Conservation (phyloP, 1,140 invertebrate species). For the Uloborus diversus region DNA sequence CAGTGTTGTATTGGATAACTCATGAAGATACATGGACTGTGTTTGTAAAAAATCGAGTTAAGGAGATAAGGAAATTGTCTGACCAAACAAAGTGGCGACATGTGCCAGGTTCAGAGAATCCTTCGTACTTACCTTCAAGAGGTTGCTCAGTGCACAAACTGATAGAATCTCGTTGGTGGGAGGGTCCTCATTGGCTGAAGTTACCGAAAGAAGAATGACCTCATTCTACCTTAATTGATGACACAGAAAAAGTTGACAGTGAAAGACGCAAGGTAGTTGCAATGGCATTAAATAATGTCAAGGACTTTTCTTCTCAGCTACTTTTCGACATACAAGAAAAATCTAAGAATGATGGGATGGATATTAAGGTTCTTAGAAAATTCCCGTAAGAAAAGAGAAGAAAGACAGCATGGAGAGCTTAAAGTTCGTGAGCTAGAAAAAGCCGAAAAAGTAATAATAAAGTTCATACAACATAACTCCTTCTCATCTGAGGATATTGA, state of each 20-base stretch:
- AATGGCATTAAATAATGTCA: neutral
- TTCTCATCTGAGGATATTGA: neutral
- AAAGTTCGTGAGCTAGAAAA: neutral
- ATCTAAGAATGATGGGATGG: neutral
- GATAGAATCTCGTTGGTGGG: neutral
- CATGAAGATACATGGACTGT: neutral
- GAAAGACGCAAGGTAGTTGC: neutral
- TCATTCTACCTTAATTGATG: neutral
- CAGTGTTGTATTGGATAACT: neutral
- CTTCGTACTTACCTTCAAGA: neutral
- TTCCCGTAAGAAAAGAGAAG: constrained; percentile 1
- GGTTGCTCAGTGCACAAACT: neutral
- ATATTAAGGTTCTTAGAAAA: neutral
- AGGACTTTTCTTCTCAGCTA: neutral
- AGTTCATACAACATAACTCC: neutral
- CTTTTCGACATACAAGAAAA: neutral
- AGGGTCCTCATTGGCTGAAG: constrained; percentile 6
- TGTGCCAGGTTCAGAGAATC: too few relatives aligned
- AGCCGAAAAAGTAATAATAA: neutral
- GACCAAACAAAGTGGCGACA: too few relatives aligned
- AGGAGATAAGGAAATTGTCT: too few relatives aligned
- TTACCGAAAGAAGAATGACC: neutral
- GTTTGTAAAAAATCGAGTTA: constrained; percentile 7
- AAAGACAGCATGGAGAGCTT: neutral
- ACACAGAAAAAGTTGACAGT: neutral